A percentile compares a stretch with the other conserved stretches of the same genome.
phyloP scores from a whole-genome alignment of 2,113 vertebrate genomes.

The Pangasianodon gigas region DNA sequence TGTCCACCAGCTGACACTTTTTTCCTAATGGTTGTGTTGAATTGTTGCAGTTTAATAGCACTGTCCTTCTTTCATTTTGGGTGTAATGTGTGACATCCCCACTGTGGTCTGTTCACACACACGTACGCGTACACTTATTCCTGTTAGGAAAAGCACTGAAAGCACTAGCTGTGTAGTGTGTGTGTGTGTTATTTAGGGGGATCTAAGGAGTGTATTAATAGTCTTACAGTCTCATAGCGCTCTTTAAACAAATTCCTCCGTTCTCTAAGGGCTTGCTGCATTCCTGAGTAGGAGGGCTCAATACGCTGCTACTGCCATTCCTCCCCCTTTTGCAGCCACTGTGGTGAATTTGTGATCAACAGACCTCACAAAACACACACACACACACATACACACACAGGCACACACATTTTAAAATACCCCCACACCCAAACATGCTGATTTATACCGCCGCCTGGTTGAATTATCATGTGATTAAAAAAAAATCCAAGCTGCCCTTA shows the following conservation, averaged over 20 bases:
- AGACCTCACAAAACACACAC: background rate
- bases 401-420: background rate
- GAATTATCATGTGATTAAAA: constrained; percentile 12
- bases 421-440: background rate
- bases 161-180: background rate
- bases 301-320: constrained; percentile 25
- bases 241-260: constrained; percentile 40
- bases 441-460: background rate
- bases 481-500: background rate
- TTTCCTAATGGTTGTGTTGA: background rate
- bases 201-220: constrained; percentile 32
- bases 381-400: constrained; percentile 4
- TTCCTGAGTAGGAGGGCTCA: constrained; percentile 45
- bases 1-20: background rate
- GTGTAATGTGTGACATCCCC: background rate
- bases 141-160: background rate
- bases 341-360: constrained; percentile 10
- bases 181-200: background rate
- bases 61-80: too few relatives aligned
- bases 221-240: constrained; percentile 7
- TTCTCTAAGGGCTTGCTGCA: constrained; percentile 30
- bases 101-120: background rate
- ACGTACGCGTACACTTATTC: background rate
- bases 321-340: background rate
- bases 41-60: background rate